Percentiles rank a stretch among this genome's conserved stretches.
Evolutionary conservation across 1,140 invertebrate species (phyloP).

Genomic region (Macrobrachium rosenbergii): DNA sequence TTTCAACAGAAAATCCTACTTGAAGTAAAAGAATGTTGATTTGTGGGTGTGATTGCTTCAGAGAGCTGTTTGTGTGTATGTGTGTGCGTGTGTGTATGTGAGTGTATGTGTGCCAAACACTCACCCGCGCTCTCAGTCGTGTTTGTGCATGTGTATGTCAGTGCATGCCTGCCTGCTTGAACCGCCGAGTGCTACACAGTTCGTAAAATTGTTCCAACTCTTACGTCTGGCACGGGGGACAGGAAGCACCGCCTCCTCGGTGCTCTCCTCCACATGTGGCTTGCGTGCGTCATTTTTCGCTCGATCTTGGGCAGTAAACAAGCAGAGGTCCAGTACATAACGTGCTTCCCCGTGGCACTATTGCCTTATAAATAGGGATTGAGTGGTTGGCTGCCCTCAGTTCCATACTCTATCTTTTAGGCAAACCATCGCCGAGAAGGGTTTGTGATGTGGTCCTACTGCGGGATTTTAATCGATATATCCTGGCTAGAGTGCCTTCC

Average conservation of each 20-base stretch:
- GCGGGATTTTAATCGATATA: neutral
- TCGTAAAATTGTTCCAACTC: neutral
- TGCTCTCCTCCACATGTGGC: slow-evolving; percentile 31
- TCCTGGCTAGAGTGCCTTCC: neutral
- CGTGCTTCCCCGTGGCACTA: slow-evolving; percentile 1
- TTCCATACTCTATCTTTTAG: neutral
- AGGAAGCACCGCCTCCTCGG: neutral
- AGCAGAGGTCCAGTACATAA: slow-evolving; percentile 35
- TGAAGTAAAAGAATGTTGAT: neutral
- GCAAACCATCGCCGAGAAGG: neutral
- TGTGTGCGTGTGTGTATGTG: slow-evolving; percentile 26
- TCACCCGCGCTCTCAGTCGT: slow-evolving; percentile 20
- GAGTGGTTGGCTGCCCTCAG: neutral
- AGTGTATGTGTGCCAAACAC: neutral
- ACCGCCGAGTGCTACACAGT: slow-evolving; percentile 15
- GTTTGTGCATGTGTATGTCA: slow-evolving; percentile 4
- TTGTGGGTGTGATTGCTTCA: slow-evolving; percentile 10
- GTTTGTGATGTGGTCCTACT: neutral
- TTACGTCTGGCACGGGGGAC: slow-evolving; percentile 49
- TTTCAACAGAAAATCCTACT: neutral
- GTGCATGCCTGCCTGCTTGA: neutral
- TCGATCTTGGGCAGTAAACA: slow-evolving; percentile 46
- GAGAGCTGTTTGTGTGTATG: slow-evolving; percentile 9
- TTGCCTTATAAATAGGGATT: neutral
- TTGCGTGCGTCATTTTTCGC: slow-evolving; percentile 1